Evolutionary conservation across 2,888 invertebrate genomes (phyloP).

Genomic region (Acrobasis repandana): DNA sequence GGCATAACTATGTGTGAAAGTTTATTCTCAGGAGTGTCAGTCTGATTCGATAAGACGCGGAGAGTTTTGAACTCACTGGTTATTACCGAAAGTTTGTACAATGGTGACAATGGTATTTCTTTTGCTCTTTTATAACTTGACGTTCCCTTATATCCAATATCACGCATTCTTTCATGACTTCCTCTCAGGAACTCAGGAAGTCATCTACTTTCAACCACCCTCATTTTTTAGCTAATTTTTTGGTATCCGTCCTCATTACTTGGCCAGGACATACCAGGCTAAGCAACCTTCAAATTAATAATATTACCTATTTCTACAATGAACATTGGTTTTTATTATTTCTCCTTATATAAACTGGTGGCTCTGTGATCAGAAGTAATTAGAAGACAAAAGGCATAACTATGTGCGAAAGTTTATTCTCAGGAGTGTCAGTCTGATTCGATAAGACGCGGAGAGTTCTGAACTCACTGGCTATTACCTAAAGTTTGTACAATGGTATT

Average conservation of each 20-base stretch:
- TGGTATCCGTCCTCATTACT: too few relatives aligned
- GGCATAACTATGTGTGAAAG: constrained; percentile 39
- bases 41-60: constrained; percentile 40
- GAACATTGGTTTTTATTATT: too few relatives aligned
- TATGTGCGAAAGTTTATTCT: constrained; percentile 38
- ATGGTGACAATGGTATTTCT: neutral
- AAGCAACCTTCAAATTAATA: too few relatives aligned
- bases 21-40: constrained; percentile 36
- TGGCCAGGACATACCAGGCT: too few relatives aligned
- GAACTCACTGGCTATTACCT: constrained; percentile 36
- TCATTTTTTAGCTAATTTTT: too few relatives aligned
- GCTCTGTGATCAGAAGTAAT: constrained; percentile 46
- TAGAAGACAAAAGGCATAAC: constrained; percentile 41
- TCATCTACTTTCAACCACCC: too few relatives aligned
- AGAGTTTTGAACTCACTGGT: constrained; percentile 37
- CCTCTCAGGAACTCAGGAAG: too few relatives aligned
- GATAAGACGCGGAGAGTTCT: constrained; percentile 38
- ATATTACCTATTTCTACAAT: too few relatives aligned
- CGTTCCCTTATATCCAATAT: too few relatives aligned
- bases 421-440: constrained; percentile 38
- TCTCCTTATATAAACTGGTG: too few relatives aligned
- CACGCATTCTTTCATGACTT: too few relatives aligned
- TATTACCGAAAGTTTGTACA: constrained; percentile 31
- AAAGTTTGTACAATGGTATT: constrained; percentile 9
- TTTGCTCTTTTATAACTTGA: too few relatives aligned